phyloP scores from a whole-genome alignment of 2,888 invertebrate genomes.

The Archips xylosteana region DNA sequence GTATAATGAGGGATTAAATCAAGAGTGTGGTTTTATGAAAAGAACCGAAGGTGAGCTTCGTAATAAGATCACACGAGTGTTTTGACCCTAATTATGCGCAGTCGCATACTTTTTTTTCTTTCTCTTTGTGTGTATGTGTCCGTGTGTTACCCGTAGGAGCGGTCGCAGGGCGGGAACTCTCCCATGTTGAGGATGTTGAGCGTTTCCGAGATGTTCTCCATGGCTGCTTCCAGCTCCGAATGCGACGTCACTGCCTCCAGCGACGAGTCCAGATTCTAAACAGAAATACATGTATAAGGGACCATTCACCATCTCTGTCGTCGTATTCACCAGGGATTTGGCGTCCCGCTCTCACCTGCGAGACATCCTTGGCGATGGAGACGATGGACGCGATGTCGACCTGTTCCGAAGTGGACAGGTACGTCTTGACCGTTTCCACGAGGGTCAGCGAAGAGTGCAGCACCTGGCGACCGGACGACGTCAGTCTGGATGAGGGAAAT shows the following conservation, averaged over 20 bases:
- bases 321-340: neutral
- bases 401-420: slow-evolving; percentile 88
- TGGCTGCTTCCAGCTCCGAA: slow-evolving; percentile 96
- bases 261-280: slow-evolving; percentile 85
- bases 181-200: slow-evolving; percentile 90
- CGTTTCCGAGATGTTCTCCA: slow-evolving; percentile 92
- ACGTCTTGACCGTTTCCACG: slow-evolving; percentile 93
- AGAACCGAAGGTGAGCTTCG: too few species aligned
- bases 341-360: slow-evolving; percentile 62
- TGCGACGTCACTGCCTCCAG: slow-evolving; percentile 97
- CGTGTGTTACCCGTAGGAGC: slow-evolving; percentile 87
- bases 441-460: slow-evolving; percentile 91
- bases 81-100: too few species aligned
- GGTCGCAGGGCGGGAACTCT: slow-evolving; percentile 91
- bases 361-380: slow-evolving; percentile 91
- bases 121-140: neutral
- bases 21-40: too few species aligned
- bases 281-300: neutral
- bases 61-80: too few species aligned
- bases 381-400: slow-evolving; percentile 87
- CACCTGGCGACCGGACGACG: slow-evolving; percentile 91
- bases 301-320: too few species aligned
- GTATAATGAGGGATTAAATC: too few species aligned
- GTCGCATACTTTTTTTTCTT: too few species aligned
- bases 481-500: slow-evolving; percentile 76